Base-by-base conservation (phyloP, 2,888 invertebrate species). In the Sphinx pinastri region DNA sequence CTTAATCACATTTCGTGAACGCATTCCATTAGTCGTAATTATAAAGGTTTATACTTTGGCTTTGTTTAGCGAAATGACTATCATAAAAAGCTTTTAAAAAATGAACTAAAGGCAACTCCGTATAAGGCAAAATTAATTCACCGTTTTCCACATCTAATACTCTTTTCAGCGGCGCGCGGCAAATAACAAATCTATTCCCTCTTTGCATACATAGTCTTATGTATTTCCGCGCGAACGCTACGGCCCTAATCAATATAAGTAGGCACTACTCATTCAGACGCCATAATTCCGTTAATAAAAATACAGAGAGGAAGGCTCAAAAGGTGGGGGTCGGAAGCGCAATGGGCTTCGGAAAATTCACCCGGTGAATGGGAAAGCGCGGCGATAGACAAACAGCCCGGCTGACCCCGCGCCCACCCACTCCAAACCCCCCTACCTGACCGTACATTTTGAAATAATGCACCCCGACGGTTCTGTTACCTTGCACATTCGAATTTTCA, bases 211-310 rank as follows among this genome's bases (percentile, higher is more conserved):
- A 68, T 45, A 63, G 63, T 63, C 60, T 45, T 63, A 54, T 66
- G 38, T 66, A 68, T 51, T 71, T 71, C 74, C 67, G 57, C 49
- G 47, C 66, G 70, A 38, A 49, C 59, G 49, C 70, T 66, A 51
- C 81, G 81, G 75, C 76, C 82, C 88, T 92, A 92, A 93, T 93
- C 92, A 91, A 92, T 92, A 90, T 90, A 91, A 92, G 89, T 89
- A 92, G 85, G 87, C 84, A 85, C 82, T 85, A 86, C 86, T 88
- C 85, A 92, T 90, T 89, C 91, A 89, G 88, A 91, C 88, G 88
- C 87, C 86, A 90, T 93, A 92, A 93, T 93, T 91, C 92, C 85
- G 88, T 93, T 93, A 92, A 86, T 93, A 93, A 93, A 93, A 93
- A 93, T 88, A 92, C 88, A 88, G 88, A 84, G 87, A 88, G 88